Base-by-base conservation (phyloP, 2,113 vertebrate species). In the Prunella fulvescens region DNA sequence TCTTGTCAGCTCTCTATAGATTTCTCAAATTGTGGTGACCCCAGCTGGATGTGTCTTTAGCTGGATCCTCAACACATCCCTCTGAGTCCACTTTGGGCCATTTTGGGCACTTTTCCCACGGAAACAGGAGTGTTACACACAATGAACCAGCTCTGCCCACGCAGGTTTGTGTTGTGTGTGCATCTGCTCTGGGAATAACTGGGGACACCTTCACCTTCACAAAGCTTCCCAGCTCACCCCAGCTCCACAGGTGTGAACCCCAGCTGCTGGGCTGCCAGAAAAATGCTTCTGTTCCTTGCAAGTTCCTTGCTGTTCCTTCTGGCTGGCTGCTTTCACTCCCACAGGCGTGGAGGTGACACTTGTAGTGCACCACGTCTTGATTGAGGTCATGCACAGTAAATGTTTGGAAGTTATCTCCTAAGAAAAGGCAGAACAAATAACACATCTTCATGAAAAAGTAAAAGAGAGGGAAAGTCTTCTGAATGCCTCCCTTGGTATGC, bases 91-190 rank as follows among this genome's bases (percentile, higher is more conserved):
- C 42, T 40, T 33, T 39, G 29, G 37, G 37, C 48, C 15, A 4
- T 33, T 31, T 31, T n/a, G 67, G 58, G 58, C 69, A 22, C 53
- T 80, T 90, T 12, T 70, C 19, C 35, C 16, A 8, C 5, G 19
- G 50, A 8, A 54, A 3, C 39, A 67, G 9, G 61, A 79, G 44
- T 0, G 0, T 23, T 50, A 1, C 50, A 24, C 35, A 8, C 35
- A 5, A 10, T 14, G 48, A 74, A 19, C 25, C 70, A 50, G 3
- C 70, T 25, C 81, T 74, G 28, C 64, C 48, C 22, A 0, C 3
- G 19, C 37, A 42, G n/a, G 28, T 74, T 56, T 20, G 31, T 44
- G 48, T 9, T 42, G 35, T 23, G 40, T 14, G n/a, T 23, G 12
- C 47, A 3, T 70, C 62, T 89, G 47, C 73, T 53, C 44, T 1